Evolutionary conservation across 2,888 invertebrate species (phyloP).

Genomic region (Julus scanicus): DNA sequence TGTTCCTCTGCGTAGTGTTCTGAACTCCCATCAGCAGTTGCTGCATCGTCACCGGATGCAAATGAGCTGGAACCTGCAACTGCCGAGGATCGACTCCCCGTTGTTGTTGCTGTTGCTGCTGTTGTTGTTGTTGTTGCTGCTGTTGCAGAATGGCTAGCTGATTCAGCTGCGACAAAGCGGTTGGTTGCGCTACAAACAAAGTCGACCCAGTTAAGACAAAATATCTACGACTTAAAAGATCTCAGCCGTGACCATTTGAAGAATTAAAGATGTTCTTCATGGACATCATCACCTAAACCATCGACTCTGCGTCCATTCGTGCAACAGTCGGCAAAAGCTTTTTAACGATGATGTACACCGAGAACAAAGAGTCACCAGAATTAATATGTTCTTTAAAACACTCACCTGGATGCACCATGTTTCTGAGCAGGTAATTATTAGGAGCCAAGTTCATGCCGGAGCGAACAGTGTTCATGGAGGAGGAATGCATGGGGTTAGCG

Average conservation of each 20-base stretch:
- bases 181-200: conserved; percentile 40
- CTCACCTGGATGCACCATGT: conserved; percentile 50
- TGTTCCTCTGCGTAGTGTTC: neutral
- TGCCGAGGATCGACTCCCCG: conserved; percentile 49
- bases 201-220: too few relatives aligned
- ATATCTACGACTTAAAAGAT: too few relatives aligned
- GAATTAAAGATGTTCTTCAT: too few relatives aligned
- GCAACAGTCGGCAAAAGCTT: too few relatives aligned
- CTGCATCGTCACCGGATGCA: conserved; percentile 46
- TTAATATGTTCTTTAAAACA: too few relatives aligned
- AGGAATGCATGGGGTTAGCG: conserved; percentile 25
- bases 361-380: too few relatives aligned
- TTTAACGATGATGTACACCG: too few relatives aligned
- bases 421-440: conserved; percentile 48
- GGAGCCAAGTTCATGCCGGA: conserved; percentile 19
- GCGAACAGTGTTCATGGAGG: conserved; percentile 38
- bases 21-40: conserved; percentile 49
- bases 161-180: conserved; percentile 24
- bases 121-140: conserved; percentile 31
- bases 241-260: too few relatives aligned
- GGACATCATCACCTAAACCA: too few relatives aligned
- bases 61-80: neutral
- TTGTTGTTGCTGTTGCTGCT: conserved; percentile 34
- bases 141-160: conserved; percentile 41
- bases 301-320: too few relatives aligned